A percentile compares a stretch with the other conserved stretches of the same genome.
Evolutionary conservation across 2,888 invertebrate species (phyloP).

Genomic region (Orthosia incerta): DNA sequence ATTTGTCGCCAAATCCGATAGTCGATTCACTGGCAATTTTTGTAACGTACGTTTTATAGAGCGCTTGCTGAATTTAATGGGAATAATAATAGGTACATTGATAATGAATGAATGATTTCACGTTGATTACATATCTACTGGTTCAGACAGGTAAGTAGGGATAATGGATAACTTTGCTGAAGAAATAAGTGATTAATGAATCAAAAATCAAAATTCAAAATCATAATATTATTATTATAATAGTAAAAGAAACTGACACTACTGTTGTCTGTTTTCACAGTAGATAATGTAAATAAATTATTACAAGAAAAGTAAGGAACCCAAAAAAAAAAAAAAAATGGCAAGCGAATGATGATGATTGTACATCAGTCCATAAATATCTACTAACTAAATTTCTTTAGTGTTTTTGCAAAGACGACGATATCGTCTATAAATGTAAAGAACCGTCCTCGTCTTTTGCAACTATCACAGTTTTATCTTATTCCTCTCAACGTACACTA

Average conservation of each 20-base stretch:
- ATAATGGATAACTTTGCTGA: neutral
- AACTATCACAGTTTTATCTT: neutral
- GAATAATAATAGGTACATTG: neutral
- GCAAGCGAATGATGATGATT: neutral
- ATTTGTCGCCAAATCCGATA: constrained; percentile 18
- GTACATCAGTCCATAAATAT: neutral
- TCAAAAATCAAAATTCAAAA: neutral
- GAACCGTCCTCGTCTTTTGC: neutral
- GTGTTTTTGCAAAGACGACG: neutral
- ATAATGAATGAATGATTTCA: neutral
- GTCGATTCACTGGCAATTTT: neutral
- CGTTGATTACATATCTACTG: neutral
- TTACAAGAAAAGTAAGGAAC: too few relatives aligned
- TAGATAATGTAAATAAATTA: neutral
- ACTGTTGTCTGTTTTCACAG: neutral
- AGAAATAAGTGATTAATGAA: neutral
- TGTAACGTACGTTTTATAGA: neutral
- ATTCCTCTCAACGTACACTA: constrained; percentile 11
- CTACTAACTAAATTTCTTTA: neutral
- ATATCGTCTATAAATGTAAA: constrained; percentile 1
- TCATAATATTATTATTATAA: too few relatives aligned
- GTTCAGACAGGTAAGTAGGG: neutral
- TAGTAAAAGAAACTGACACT: too few relatives aligned
- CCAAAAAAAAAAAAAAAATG: neutral
- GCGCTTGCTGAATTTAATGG: neutral